Percentiles rank a stretch among this genome's conserved stretches.
These are phyloP conservation scores for Callocephalon fimbriatum DNA, from an alignment of 2,113 vertebrate genomes.

Conservation along the genomic window DNA sequence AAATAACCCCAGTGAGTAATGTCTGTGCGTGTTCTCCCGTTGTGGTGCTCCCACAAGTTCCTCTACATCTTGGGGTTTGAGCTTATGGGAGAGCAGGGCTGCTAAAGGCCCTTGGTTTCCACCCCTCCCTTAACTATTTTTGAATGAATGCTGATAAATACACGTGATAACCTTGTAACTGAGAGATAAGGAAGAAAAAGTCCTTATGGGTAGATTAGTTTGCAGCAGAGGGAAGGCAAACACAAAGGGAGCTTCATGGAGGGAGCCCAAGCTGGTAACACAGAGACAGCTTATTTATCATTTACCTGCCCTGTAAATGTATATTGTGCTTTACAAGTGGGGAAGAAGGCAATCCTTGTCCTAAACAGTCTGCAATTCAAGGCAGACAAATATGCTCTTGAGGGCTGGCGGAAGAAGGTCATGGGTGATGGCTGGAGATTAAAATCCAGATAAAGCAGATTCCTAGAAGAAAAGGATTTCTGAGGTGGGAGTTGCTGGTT, in stretches of 20 bases:
- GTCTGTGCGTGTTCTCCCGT: neutral
- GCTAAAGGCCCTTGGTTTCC: neutral
- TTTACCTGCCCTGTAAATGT: neutral
- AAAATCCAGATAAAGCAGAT: neutral
- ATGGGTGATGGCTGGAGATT: neutral
- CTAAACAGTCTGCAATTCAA: neutral
- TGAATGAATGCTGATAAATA: conserved; percentile 23
- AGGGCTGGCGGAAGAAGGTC: neutral
- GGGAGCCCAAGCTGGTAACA: neutral
- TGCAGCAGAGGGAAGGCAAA: neutral
- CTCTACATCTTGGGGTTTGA: neutral
- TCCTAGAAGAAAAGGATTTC: conserved; percentile 7
- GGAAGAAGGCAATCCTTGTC: neutral
- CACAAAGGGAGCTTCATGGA: neutral
- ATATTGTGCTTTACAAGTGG: neutral
- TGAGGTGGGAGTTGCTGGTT: neutral
- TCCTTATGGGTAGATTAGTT: neutral
- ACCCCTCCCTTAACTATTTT: neutral
- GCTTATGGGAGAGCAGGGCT: neutral
- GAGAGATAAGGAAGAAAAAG: conserved; percentile 27
- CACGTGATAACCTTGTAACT: neutral
- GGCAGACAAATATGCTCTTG: neutral
- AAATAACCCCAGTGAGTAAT: neutral
- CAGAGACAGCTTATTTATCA: neutral
- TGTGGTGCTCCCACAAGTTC: fast-evolving